A percentile compares a stretch with the other conserved stretches of the same genome.
Conservation (phyloP, 2,797 vertebrate genomes). For the Craterocephalus amniculus region DNA sequence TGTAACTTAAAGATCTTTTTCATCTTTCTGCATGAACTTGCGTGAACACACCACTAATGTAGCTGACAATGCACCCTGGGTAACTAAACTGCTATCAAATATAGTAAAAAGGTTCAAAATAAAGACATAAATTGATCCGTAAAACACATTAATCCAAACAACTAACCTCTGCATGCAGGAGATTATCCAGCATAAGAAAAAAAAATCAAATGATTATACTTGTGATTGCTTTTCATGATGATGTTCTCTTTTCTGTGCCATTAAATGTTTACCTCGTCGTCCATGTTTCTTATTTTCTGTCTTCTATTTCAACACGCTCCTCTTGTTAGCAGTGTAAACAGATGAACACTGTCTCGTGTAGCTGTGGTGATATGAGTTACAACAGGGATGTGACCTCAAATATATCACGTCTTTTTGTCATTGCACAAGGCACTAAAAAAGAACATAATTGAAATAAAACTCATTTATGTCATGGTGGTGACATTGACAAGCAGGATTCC, state of each 20-base stretch:
- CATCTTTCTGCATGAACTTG: no score
- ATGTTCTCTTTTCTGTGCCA: not conserved
- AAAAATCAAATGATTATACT: no score
- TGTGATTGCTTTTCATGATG: not conserved
- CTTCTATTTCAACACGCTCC: not conserved
- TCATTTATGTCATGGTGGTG: not conserved
- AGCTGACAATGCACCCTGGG: not conserved
- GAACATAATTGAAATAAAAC: constrained; percentile 2
- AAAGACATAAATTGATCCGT: not conserved
- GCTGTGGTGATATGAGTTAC: not conserved
- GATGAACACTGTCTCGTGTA: constrained; percentile 18
- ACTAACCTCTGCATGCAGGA: not conserved
- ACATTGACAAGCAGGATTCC: not conserved
- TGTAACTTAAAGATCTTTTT: no score
- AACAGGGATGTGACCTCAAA: not conserved
- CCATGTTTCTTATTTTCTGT: not conserved
- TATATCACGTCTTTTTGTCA: constrained; percentile 6
- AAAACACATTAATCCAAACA: not conserved
- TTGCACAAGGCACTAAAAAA: not conserved
- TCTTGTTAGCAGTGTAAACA: constrained; percentile 19
- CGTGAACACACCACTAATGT: not conserved
- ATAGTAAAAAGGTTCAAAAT: constrained; percentile 1
- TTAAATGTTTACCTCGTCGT: not conserved
- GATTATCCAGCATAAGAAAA: not conserved
- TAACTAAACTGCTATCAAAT: not conserved